A percentile compares a stretch with the other conserved stretches of the same genome.
Conservation (phyloP, 1,140 invertebrate genomes). For the Chelonus insularis region DNA sequence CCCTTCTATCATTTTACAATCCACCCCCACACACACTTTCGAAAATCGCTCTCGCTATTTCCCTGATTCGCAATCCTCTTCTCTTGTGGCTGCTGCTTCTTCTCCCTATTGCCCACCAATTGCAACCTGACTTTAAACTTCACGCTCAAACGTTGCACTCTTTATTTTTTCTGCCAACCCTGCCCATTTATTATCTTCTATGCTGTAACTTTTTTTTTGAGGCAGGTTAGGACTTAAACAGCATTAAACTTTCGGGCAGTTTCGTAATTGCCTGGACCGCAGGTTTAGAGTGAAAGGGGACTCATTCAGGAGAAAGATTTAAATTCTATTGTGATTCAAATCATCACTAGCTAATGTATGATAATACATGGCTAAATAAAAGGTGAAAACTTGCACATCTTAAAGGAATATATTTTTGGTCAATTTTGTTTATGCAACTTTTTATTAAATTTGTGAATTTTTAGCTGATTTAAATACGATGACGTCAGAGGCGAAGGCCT, state of each 20-base stretch:
- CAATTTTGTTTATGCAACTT: background rate
- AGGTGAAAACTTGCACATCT: too few relatives aligned
- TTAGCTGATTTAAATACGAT: conserved; percentile 15
- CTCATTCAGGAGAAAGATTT: background rate
- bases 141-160: background rate
- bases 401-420: background rate
- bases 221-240: conserved; percentile 38
- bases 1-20: background rate
- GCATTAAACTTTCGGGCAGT: conserved; percentile 32
- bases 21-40: background rate
- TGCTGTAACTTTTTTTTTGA: conserved; percentile 37
- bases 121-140: too few relatives aligned
- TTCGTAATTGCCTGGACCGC: conserved; percentile 3
- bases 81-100: background rate
- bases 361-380: too few relatives aligned
- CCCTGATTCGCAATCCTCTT: conserved; percentile 11
- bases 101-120: too few relatives aligned
- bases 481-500: conserved; percentile 37
- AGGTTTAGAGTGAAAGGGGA: conserved; percentile 10
- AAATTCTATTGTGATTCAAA: too few relatives aligned
- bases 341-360: too few relatives aligned
- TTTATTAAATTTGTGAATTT: background rate
- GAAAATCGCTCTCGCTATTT: background rate
- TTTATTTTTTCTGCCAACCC: background rate
- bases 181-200: conserved; percentile 41